Evolutionary conservation across 2,888 invertebrate genomes (phyloP), one percentile per base, ranked within the genome.

Genomic region (Agelastica alni): DNA sequence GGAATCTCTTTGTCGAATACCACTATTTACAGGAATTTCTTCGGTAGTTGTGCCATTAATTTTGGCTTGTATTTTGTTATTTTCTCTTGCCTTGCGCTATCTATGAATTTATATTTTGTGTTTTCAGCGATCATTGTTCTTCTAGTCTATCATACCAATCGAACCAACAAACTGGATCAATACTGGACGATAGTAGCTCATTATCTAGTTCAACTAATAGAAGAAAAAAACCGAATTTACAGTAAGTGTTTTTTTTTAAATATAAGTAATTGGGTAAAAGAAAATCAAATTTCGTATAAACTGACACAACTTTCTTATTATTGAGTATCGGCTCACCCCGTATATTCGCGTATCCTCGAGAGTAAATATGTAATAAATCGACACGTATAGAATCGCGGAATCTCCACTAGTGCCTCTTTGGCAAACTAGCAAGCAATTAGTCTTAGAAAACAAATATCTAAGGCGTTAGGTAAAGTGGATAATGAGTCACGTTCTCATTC

Each of bases 221-320:
- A 59, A 82, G 80, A 66, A 71, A 81, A 53, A 82, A 81, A 72
- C 70, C 77, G 30, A 79, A 79, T 31, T 77, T 74, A 62, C 76
- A 78, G 82, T 82, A 72, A 79, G 81, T 79, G 56, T 55, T 58
- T 52, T 56, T 56, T 60, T 58, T 54, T 48, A 37, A 45, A 28
- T 28, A 20, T 20, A 20, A 10, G 13, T 17, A 41, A 41, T 12
- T 10, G 22, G 7, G 2, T 22, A 12, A n/a, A n/a, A n/a, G n/a
- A n/a, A n/a, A n/a, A n/a, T n/a, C n/a, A n/a, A n/a, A n/a, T n/a
- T n/a, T n/a, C n/a, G n/a, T n/a, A n/a, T n/a, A n/a, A n/a, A n/a
- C n/a, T n/a, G n/a, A n/a, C n/a, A n/a, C n/a, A n/a, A n/a, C n/a
- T n/a, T n/a, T n/a, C n/a, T n/a, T n/a, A n/a, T n/a, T n/a, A n/a